These are phyloP conservation scores for Pongo pygmaeus DNA, from an alignment of 2,113 vertebrate genomes.

Conservation along the genomic window DNA sequence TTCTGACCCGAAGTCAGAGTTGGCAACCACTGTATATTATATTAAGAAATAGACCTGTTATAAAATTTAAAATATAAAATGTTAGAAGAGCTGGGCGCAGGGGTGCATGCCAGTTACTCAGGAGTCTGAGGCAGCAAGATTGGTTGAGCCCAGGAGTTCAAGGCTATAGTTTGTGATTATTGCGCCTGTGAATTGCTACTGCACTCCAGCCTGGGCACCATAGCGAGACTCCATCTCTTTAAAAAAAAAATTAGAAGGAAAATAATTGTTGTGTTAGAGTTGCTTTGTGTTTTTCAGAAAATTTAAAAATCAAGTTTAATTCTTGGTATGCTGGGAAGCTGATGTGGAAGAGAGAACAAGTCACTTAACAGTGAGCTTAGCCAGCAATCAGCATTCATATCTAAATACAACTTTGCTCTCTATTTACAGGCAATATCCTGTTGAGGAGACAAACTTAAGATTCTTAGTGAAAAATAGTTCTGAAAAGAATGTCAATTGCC, in stretches of 20 bases:
- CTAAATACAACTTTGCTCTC: slow-evolving; percentile 4
- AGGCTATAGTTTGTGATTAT: neutral
- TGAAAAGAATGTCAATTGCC: slow-evolving; percentile 42
- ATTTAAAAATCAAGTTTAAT: slow-evolving; percentile 31
- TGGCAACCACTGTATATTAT: neutral
- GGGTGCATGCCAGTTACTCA: neutral
- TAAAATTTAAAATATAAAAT: neutral
- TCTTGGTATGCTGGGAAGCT: slow-evolving; percentile 2
- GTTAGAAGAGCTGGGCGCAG: neutral
- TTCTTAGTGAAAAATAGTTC: slow-evolving; percentile 53
- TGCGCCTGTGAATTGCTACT: neutral
- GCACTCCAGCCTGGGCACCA: neutral
- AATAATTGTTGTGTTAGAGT: neutral
- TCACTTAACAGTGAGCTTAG: neutral
- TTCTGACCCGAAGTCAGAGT: neutral
- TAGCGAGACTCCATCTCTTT: neutral
- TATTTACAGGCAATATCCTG: neutral
- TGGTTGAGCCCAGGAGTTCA: neutral
- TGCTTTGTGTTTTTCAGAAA: slow-evolving; percentile 41
- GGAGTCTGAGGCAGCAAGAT: neutral
- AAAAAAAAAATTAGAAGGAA: neutral
- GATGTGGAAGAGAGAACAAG: neutral
- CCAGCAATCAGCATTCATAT: neutral
- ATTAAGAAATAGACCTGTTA: neutral
- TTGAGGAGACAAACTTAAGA: neutral